Evolutionary conservation across 1,140 invertebrate species (phyloP).

Genomic region (Cyrtorhinus lividipennis): DNA sequence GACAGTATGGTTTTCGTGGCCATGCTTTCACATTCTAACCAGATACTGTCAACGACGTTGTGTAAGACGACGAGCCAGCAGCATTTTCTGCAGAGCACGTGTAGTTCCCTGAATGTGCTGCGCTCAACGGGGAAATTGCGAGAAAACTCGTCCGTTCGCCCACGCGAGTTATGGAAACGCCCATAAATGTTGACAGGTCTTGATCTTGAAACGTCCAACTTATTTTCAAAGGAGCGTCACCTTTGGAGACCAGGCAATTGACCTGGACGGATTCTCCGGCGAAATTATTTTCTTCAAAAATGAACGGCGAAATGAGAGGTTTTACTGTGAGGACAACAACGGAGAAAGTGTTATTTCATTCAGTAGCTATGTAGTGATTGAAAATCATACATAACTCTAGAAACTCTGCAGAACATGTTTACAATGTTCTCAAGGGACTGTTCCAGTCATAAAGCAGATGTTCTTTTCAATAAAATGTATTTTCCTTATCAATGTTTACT

Average conservation of each 20-base stretch:
- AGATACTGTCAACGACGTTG: constrained; percentile 48
- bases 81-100: constrained; percentile 43
- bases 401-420: too few species aligned
- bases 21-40: constrained; percentile 33
- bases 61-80: constrained; percentile 26
- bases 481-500: too few species aligned
- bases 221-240: constrained; percentile 48
- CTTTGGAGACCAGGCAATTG: constrained; percentile 47
- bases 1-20: too few species aligned
- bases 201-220: constrained; percentile 40
- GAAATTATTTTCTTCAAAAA: constrained; percentile 44
- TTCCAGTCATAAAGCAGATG: too few species aligned
- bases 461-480: too few species aligned
- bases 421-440: too few species aligned
- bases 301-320: constrained; percentile 47
- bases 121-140: constrained; percentile 44
- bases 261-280: constrained; percentile 45
- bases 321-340: constrained; percentile 35
- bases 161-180: constrained; percentile 35
- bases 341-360: constrained; percentile 28
- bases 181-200: constrained; percentile 26
- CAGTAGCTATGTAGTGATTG: too few species aligned
- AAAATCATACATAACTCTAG: too few species aligned
- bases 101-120: constrained; percentile 46
- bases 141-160: constrained; percentile 40